These are phyloP conservation scores for Anastatus disparis DNA, from an alignment of 1,140 invertebrate species.

Conservation along the genomic window DNA sequence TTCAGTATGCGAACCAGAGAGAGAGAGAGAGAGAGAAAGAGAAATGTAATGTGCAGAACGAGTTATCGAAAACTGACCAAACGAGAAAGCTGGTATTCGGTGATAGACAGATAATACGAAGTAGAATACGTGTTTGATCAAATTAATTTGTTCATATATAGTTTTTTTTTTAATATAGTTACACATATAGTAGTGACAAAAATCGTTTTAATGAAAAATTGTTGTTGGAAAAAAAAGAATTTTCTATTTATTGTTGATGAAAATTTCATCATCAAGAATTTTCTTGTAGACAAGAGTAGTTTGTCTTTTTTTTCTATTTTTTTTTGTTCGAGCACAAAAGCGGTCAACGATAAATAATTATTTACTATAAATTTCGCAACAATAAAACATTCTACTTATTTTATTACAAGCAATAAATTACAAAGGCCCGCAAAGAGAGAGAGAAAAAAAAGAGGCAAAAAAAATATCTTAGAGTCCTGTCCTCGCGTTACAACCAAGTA, in stretches of 20 bases:
- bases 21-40: background rate
- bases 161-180: too few relatives aligned
- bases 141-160: too few relatives aligned
- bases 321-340: background rate
- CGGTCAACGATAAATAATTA: slow-evolving; percentile 10
- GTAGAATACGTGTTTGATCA: too few relatives aligned
- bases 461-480: background rate
- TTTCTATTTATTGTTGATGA: background rate
- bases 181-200: too few relatives aligned
- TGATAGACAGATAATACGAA: slow-evolving; percentile 35
- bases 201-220: too few relatives aligned
- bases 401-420: slow-evolving; percentile 28
- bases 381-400: background rate
- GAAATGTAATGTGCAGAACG: background rate
- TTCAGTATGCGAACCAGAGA: background rate
- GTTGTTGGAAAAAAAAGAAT: background rate
- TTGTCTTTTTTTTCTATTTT: too few relatives aligned
- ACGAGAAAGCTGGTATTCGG: background rate
- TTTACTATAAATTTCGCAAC: slow-evolving; percentile 21
- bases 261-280: slow-evolving; percentile 11
- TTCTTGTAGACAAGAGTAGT: too few relatives aligned
- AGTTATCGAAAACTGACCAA: background rate
- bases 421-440: background rate
- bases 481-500: background rate
- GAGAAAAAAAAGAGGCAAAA: background rate